Evolutionary conservation across 1,140 invertebrate species (phyloP).

Genomic region (Galleria mellonella): DNA sequence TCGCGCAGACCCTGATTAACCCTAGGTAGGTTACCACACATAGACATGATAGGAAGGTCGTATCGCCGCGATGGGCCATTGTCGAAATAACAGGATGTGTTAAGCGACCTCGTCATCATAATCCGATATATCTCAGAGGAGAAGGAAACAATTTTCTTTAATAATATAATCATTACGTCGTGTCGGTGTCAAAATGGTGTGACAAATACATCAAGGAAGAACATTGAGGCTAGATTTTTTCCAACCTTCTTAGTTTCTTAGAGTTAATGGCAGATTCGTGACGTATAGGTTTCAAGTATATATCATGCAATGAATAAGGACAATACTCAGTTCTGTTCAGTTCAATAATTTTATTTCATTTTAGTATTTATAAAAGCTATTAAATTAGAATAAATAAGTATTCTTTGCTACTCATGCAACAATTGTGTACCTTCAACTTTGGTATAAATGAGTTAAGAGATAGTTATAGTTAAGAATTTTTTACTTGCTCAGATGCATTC

Average conservation of each 20-base stretch:
- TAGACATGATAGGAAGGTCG: slow-evolving; percentile 30
- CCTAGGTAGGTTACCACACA: slow-evolving; percentile 11
- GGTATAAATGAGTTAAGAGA: no score
- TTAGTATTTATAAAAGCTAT: no score
- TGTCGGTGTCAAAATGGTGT: slow-evolving; percentile 17
- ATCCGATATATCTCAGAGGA: slow-evolving; percentile 39
- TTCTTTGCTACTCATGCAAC: no score
- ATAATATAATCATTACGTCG: slow-evolving; percentile 41
- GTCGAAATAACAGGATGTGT: slow-evolving; percentile 55
- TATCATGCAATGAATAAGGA: no score
- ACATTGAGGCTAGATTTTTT: slow-evolving; percentile 10
- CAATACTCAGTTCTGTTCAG: no score
- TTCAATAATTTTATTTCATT: no score
- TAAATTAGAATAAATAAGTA: no score
- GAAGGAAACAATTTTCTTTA: slow-evolving; percentile 52
- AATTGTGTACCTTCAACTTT: no score
- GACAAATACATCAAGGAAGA: slow-evolving; percentile 12
- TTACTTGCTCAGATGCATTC: no score
- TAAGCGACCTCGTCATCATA: slow-evolving; percentile 39
- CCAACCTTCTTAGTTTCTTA: not conserved
- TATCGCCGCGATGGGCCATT: slow-evolving; percentile 33
- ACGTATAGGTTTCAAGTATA: not conserved
- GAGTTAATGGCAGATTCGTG: not conserved
- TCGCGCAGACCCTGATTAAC: slow-evolving; percentile 40
- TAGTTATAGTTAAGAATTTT: no score